Evolutionary conservation across 1,140 invertebrate genomes (phyloP).

Genomic region (Temnothorax longispinosus): DNA sequence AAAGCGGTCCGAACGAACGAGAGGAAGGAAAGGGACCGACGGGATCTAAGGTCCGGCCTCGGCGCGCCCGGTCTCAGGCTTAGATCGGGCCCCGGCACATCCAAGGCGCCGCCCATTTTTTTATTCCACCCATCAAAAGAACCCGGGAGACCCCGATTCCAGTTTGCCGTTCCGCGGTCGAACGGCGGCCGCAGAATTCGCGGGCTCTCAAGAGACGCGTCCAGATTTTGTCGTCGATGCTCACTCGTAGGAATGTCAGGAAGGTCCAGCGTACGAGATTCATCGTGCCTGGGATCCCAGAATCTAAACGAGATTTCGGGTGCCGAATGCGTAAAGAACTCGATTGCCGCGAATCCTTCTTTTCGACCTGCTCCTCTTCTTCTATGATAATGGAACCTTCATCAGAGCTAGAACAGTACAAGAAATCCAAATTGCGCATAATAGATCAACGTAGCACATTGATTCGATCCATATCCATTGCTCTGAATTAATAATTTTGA

Average conservation of each 20-base stretch:
- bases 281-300: conserved; percentile 30
- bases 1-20: background rate
- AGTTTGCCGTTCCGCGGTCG: background rate
- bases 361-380: background rate
- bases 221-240: conserved; percentile 64
- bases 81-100: conserved; percentile 75
- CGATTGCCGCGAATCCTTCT: background rate
- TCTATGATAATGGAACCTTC: conserved; percentile 43
- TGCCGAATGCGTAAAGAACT: conserved; percentile 52
- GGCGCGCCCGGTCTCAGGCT: conserved; percentile 65
- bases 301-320: conserved; percentile 37
- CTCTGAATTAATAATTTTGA: conserved; percentile 2
- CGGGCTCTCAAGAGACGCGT: conserved; percentile 45
- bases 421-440: background rate
- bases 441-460: background rate
- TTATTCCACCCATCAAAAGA: conserved; percentile 75
- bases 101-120: conserved; percentile 84
- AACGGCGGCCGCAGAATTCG: conserved; percentile 66
- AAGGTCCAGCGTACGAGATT: conserved; percentile 56
- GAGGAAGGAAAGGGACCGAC: conserved; percentile 67
- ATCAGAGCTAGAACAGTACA: background rate
- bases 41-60: conserved; percentile 78
- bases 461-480: background rate
- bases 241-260: conserved; percentile 63
- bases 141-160: conserved; percentile 41